Evolutionary conservation across 2,797 vertebrate genomes (phyloP).

Genomic region (Pyrrhura leucotis): DNA sequence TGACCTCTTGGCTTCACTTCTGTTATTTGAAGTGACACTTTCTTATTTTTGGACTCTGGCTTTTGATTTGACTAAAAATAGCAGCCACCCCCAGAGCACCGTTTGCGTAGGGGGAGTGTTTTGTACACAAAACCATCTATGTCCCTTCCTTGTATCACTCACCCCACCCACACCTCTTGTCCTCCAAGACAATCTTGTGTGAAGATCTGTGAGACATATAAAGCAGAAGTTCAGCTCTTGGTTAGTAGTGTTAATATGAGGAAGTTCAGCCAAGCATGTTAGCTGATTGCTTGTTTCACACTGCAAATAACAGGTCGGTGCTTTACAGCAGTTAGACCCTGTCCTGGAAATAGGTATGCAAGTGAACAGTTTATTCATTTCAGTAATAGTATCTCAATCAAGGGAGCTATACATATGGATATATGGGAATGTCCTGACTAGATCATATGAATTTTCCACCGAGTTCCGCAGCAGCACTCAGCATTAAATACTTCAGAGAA

Average conservation of each 20-base stretch:
- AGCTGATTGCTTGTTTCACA: background rate
- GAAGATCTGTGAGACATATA: background rate
- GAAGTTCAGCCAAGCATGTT: conserved; percentile 5
- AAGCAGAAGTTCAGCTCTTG: background rate
- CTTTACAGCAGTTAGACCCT: background rate
- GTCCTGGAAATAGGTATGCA: background rate
- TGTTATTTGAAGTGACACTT: background rate
- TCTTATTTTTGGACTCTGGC: conserved; percentile 47
- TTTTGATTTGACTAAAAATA: conserved; percentile 28
- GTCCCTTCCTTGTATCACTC: background rate
- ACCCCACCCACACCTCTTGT: background rate
- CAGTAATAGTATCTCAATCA: background rate
- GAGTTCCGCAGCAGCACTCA: background rate
- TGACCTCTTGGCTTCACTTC: background rate
- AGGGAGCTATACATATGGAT: background rate
- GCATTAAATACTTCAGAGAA: background rate
- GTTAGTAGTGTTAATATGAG: background rate
- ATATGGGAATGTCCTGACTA: background rate
- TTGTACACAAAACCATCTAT: conserved; percentile 43
- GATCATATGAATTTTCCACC: background rate
- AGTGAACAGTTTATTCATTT: background rate
- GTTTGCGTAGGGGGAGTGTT: conserved; percentile 49
- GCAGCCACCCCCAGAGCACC: conserved; percentile 5
- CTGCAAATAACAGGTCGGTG: background rate
- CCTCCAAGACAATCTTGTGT: background rate